These are phyloP conservation scores for Virgularia gustaviana DNA, from an alignment of 92 coral and sea anemone genomes.

Conservation along the genomic window DNA sequence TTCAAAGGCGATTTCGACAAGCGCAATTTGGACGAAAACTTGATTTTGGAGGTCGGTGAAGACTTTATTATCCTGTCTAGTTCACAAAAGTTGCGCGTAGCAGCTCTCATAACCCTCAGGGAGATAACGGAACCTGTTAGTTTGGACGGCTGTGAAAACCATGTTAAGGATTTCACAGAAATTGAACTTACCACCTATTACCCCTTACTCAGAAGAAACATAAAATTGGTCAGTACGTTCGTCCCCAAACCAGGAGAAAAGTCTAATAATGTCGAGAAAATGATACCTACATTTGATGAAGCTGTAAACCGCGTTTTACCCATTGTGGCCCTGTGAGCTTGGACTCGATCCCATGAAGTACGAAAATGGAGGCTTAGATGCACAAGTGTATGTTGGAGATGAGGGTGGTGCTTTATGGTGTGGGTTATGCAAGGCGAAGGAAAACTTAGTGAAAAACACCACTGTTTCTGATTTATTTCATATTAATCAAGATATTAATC, in stretches of 20 bases:
- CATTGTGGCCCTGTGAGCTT: slow-evolving; percentile 21
- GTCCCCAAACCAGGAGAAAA: slow-evolving; percentile 6
- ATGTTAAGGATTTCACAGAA: slow-evolving; percentile 41
- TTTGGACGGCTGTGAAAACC: slow-evolving; percentile 53
- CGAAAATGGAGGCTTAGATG: slow-evolving; percentile 52
- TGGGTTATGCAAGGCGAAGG: too few species aligned
- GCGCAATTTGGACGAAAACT: slow-evolving; percentile 33
- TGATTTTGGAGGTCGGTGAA: slow-evolving; percentile 40
- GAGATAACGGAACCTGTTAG: slow-evolving; percentile 41
- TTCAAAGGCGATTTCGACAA: slow-evolving; percentile 44
- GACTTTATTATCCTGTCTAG: slow-evolving; percentile 44
- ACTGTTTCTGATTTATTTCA: too few species aligned
- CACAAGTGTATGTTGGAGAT: neutral
- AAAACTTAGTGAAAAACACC: too few species aligned
- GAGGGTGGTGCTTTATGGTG: too few species aligned
- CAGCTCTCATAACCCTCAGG: slow-evolving; percentile 35
- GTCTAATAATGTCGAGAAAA: neutral
- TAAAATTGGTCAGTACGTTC: slow-evolving; percentile 46
- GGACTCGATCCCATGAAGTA: slow-evolving; percentile 30
- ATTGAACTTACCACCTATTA: slow-evolving; percentile 41
- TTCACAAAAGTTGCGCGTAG: slow-evolving; percentile 28
- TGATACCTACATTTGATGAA: slow-evolving; percentile 32
- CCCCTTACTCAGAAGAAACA: slow-evolving; percentile 39
- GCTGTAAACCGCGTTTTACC: slow-evolving; percentile 56
- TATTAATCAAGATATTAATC: too few species aligned